Conservation (phyloP, 2,888 invertebrate genomes). For the Dicranocentrus wangi region DNA sequence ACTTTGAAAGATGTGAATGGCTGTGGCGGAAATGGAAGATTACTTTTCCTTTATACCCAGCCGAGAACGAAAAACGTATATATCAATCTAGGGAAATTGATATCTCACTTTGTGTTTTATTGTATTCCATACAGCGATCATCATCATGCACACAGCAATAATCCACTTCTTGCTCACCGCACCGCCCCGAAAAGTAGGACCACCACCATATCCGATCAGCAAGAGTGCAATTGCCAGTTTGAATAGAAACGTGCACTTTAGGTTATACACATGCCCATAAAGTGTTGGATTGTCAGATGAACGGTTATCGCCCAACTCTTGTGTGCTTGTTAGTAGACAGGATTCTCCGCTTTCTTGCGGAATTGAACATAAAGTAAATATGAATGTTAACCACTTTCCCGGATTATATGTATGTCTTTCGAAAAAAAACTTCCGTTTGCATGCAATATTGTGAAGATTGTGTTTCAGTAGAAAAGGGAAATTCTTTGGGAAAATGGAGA, state of each 20-base stretch:
- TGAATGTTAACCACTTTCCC: slow-evolving; percentile 50
- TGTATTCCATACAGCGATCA: slow-evolving; percentile 32
- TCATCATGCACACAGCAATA: slow-evolving; percentile 7
- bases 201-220: not conserved
- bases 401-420: not conserved
- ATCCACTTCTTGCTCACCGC: not conserved
- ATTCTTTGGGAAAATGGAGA: slow-evolving; percentile 31
- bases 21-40: slow-evolving; percentile 28
- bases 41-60: slow-evolving; percentile 20
- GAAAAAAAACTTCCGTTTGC: slow-evolving; percentile 11
- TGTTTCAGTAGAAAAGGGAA: slow-evolving; percentile 16
- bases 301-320: slow-evolving; percentile 54
- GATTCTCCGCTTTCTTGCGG: not conserved
- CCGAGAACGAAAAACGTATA: slow-evolving; percentile 8
- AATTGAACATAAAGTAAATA: slow-evolving; percentile 59
- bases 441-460: slow-evolving; percentile 44
- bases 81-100: slow-evolving; percentile 55
- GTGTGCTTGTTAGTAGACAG: not conserved
- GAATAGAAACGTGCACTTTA: slow-evolving; percentile 46
- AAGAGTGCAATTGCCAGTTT: slow-evolving; percentile 45
- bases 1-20: slow-evolving; percentile 53
- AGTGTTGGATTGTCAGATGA: slow-evolving; percentile 53
- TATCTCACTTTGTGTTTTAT: slow-evolving; percentile 57
- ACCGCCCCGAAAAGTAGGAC: slow-evolving; percentile 10
- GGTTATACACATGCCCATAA: slow-evolving; percentile 44